Evolutionary conservation across 2,797 vertebrate genomes (phyloP).

Genomic region (Peromyscus aztecus): DNA sequence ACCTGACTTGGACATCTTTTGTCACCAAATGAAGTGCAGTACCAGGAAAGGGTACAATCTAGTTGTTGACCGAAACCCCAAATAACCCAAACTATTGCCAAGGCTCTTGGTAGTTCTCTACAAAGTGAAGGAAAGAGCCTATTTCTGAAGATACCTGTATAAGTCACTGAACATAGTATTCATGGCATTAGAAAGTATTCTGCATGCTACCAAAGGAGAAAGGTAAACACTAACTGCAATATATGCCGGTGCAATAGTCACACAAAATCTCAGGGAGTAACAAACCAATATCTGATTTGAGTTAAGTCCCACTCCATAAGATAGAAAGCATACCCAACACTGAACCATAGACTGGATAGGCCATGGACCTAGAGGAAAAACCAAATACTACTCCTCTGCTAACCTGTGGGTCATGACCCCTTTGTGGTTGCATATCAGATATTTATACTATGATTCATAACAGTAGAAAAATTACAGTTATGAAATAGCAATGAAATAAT

Average conservation of each 20-base stretch:
- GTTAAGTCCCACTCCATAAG: neutral
- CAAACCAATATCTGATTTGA: neutral
- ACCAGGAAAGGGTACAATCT: neutral
- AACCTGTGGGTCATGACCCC: neutral
- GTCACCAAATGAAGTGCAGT: neutral
- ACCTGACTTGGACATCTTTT: neutral
- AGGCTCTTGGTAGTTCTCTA: neutral
- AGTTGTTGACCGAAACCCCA: neutral
- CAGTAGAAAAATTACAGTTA: neutral
- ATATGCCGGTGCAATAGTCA: neutral
- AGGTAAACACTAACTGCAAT: neutral
- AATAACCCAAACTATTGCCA: neutral
- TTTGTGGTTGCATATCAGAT: neutral
- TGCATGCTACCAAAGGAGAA: neutral
- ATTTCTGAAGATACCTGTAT: neutral
- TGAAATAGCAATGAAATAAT: neutral
- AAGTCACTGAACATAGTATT: neutral
- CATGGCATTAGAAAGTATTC: neutral
- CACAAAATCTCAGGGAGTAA: neutral
- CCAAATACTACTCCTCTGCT: neutral
- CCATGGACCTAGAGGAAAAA: neutral
- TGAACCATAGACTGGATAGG: neutral
- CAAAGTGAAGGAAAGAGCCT: neutral
- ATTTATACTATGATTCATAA: neutral
- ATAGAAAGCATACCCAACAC: neutral